phyloP scores from a whole-genome alignment of 1,140 invertebrate species.

The Drosophila pallidifrons region DNA sequence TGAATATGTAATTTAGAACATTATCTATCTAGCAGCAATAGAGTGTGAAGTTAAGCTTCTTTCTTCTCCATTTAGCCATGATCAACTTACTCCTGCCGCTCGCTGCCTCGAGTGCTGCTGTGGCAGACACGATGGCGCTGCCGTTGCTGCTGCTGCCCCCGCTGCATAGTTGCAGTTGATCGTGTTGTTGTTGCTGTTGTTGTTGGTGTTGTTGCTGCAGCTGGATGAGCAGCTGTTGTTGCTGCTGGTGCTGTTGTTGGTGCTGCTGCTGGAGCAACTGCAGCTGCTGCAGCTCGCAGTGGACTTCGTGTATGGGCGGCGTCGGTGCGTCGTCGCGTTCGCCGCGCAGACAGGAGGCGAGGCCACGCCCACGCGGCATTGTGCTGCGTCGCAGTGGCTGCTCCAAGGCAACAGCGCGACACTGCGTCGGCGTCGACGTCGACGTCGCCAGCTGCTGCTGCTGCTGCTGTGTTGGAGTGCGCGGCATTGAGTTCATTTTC shows the following conservation, averaged over 20 bases:
- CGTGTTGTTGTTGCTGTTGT: slow-evolving; percentile 34
- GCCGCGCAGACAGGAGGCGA: slow-evolving; percentile 81
- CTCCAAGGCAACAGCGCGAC: slow-evolving; percentile 38
- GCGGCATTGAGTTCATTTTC: slow-evolving; percentile 76
- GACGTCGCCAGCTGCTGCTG: slow-evolving; percentile 9
- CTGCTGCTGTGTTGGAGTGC: slow-evolving; percentile 40
- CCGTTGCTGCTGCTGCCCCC: slow-evolving; percentile 30
- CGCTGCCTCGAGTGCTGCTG: slow-evolving; percentile 52
- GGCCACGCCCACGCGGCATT: slow-evolving; percentile 76
- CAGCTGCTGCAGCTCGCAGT: slow-evolving; percentile 68
- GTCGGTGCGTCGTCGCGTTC: slow-evolving; percentile 81
- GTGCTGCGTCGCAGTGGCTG: slow-evolving; percentile 69
- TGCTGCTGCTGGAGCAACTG: slow-evolving; percentile 66
- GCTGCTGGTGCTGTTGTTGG: slow-evolving; percentile 39
- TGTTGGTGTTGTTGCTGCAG: slow-evolving; percentile 18
- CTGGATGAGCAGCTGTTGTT: slow-evolving; percentile 18
- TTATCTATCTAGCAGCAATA: too few relatives aligned
- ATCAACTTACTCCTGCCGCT: slow-evolving; percentile 81
- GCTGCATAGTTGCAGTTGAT: slow-evolving; percentile 34
- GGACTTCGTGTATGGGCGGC: slow-evolving; percentile 69
- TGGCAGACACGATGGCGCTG: slow-evolving; percentile 25
- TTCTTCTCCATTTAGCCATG: not conserved
- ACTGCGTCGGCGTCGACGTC: slow-evolving; percentile 27
- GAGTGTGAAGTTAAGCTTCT: not conserved
- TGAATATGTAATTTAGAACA: too few relatives aligned